These are phyloP conservation scores for Myotis davidii DNA, from an alignment of 2,113 vertebrate species.

Conservation along the genomic window DNA sequence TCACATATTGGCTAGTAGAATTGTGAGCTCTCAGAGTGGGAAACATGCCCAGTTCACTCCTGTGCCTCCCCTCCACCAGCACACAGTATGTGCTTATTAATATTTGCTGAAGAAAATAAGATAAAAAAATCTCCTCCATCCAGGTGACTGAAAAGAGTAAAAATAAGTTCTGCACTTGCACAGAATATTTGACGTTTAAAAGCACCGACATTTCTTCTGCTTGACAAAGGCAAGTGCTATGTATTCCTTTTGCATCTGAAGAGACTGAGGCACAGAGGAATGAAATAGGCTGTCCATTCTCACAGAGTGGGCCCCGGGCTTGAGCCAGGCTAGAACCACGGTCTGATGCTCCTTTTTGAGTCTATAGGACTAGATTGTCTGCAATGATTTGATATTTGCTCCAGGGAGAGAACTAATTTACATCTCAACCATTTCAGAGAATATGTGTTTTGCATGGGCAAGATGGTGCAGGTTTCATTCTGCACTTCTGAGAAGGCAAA, in stretches of 20 bases:
- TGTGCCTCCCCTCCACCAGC: not conserved
- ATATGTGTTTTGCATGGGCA: slow-evolving; percentile 1
- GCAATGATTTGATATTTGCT: not conserved
- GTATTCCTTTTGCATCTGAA: not conserved
- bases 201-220: slow-evolving; percentile 40
- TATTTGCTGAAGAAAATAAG: slow-evolving; percentile 12
- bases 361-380: not conserved
- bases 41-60: not conserved
- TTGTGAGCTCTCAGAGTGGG: not conserved
- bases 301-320: not conserved
- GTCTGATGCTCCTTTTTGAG: not conserved
- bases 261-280: not conserved
- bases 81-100: not conserved
- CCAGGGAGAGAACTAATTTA: slow-evolving; percentile 29
- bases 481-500: slow-evolving; percentile 24
- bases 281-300: not conserved
- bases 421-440: slow-evolving; percentile 30
- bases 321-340: not conserved
- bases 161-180: slow-evolving; percentile 26
- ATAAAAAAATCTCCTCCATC: not conserved
- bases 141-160: slow-evolving; percentile 51
- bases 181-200: slow-evolving; percentile 64
- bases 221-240: slow-evolving; percentile 30
- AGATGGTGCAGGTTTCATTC: slow-evolving; percentile 1
- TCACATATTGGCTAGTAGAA: not conserved